Conservation (phyloP, 2,888 invertebrate species). For the Gnatocerus cornutus region DNA sequence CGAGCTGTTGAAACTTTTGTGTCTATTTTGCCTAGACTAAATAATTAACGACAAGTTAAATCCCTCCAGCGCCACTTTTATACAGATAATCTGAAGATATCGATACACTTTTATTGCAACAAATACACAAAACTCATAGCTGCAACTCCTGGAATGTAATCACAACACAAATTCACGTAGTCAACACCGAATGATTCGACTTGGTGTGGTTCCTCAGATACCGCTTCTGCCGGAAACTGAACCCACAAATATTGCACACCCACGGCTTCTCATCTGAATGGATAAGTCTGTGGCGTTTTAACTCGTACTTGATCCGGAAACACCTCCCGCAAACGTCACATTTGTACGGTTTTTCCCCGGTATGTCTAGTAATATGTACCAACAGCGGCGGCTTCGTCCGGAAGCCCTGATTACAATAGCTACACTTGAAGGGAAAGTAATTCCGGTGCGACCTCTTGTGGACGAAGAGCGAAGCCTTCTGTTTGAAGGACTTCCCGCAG, state of each 20-base stretch:
- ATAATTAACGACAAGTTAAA: not conserved
- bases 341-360: conserved; percentile 77
- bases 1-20: too few species aligned
- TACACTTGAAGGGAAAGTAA: conserved; percentile 75
- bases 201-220: conserved; percentile 73
- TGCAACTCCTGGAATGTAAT: conserved; percentile 24
- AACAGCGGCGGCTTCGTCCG: conserved; percentile 74
- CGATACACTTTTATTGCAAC: conserved; percentile 13
- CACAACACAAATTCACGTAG: conserved; percentile 8
- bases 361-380: conserved; percentile 76
- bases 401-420: conserved; percentile 77
- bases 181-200: conserved; percentile 64
- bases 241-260: conserved; percentile 69
- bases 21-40: too few species aligned
- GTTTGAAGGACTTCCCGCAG: conserved; percentile 79
- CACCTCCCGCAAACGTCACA: conserved; percentile 75
- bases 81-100: not conserved
- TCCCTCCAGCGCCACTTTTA: not conserved
- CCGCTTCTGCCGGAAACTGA: conserved; percentile 72
- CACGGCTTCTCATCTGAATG: conserved; percentile 74
- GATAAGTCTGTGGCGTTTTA: conserved; percentile 74
- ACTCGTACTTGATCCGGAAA: conserved; percentile 76
- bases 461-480: conserved; percentile 78
- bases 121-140: conserved; percentile 20
- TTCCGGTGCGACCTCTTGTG: conserved; percentile 76